A percentile compares a stretch with the other conserved stretches of the same genome.
These are phyloP conservation scores for Zosterops borbonicus DNA, from an alignment of 2,113 vertebrate species.

Conservation along the genomic window DNA sequence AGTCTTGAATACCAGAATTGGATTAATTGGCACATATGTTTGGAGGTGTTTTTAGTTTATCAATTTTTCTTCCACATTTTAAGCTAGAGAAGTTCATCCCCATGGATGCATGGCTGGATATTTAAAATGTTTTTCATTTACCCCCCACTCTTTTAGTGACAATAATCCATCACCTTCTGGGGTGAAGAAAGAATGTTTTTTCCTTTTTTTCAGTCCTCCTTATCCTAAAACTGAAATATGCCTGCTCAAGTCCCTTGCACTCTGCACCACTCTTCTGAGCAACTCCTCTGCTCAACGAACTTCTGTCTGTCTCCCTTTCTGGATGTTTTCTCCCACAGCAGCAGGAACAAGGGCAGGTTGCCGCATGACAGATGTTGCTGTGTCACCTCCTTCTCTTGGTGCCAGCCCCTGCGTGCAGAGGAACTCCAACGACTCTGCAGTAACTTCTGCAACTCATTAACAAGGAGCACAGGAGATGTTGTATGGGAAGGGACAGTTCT, in stretches of 20 bases:
- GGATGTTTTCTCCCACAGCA: not conserved
- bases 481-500: not conserved
- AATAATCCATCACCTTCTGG: not conserved
- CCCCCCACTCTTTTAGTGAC: not conserved
- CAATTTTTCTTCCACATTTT: not conserved
- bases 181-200: not conserved
- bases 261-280: not conserved
- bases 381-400: not conserved
- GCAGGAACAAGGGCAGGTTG: not conserved
- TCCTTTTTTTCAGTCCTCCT: not conserved
- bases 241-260: not conserved
- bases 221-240: not conserved
- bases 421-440: not conserved
- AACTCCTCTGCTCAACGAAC: not conserved
- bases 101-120: not conserved
- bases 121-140: not conserved
- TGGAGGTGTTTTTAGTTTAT: not conserved
- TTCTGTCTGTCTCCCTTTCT: not conserved
- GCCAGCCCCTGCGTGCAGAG: not conserved
- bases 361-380: fast-evolving
- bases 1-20: not conserved
- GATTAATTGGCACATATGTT: not conserved
- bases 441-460: not conserved
- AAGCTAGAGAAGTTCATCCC: not conserved
- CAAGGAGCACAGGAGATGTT: not conserved